Evolutionary conservation across 2,113 vertebrate genomes (phyloP), one percentile per base, ranked within the genome.

Genomic region (Trochalopteron elliotii): DNA sequence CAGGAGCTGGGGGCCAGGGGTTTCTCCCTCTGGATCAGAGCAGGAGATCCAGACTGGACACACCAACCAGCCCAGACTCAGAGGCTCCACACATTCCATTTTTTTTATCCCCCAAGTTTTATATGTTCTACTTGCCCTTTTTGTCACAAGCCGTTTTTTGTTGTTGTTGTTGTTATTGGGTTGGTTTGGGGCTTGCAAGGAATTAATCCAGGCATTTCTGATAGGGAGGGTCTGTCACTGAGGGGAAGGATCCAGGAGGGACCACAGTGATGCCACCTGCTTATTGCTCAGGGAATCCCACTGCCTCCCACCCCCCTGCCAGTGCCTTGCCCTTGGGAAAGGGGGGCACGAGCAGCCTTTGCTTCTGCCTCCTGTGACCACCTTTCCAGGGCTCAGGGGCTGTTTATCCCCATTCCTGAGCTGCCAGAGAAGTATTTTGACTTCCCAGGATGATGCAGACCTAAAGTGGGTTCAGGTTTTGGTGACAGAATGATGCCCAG

Each of bases 211-310:
- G 79, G 47, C 22, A 2, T 42, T 82, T 78, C 35, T 70, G 70
- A 15, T 12, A 2, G 0, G 5, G 53, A 45, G n/a, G 3, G 11
- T 7, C 17, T 1, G 2, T 6, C 20, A 0, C 8, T 4, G 52
- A 2, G 15, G 31, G 44, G 39, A 31, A 10, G 24, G 37, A 28
- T 9, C 14, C 40, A 5, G 40, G 23, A 47, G 27, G 50, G 33
- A 72, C 23, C 5, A 0, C 1, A 20, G 18, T 10, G 40, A 2
- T 28, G 37, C 33, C 47, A 23, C 18, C 53, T 35, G 6, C 20
- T 28, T 4, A 27, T 86, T 57, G 42, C 61, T 23, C 1, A 2
- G 10, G 35, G 33, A 49, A 11, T 40, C 14, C 39, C 0, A 0
- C 2, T 9, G 37, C 52, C 31, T 57, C 52, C 31, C 67, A 22